These are phyloP conservation scores for Aix galericulata DNA, from an alignment of 2,113 vertebrate species.

Conservation along the genomic window DNA sequence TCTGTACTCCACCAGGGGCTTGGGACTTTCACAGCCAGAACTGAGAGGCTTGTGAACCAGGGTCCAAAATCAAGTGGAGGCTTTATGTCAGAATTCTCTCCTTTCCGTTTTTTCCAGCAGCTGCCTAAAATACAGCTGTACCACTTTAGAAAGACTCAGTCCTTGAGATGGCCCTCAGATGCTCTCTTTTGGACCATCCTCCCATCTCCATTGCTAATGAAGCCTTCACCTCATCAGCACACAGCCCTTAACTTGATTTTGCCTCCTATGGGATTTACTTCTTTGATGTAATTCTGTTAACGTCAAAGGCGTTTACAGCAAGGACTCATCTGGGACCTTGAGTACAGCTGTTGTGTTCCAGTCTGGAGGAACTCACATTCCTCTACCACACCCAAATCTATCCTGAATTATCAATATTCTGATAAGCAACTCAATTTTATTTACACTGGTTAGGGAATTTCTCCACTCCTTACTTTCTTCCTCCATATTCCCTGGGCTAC, in stretches of 20 bases:
- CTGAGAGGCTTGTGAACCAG: not conserved
- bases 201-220: not conserved
- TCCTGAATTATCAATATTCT: conserved; percentile 31
- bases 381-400: conserved; percentile 1
- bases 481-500: not conserved
- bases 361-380: conserved; percentile 7
- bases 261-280: not conserved
- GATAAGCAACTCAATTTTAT: not conserved
- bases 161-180: not conserved
- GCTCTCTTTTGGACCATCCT: not conserved
- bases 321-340: not conserved
- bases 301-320: not conserved
- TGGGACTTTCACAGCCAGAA: not conserved
- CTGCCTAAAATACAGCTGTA: not conserved
- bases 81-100: not conserved
- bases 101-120: not conserved
- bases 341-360: not conserved
- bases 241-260: not conserved
- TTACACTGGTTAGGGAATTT: not conserved
- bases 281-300: conserved; percentile 25
- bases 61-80: not conserved
- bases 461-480: not conserved
- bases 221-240: not conserved
- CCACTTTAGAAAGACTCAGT: not conserved
- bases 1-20: not conserved